phyloP scores from a whole-genome alignment of 2,113 vertebrate genomes.

The Eurystomus gularis region DNA sequence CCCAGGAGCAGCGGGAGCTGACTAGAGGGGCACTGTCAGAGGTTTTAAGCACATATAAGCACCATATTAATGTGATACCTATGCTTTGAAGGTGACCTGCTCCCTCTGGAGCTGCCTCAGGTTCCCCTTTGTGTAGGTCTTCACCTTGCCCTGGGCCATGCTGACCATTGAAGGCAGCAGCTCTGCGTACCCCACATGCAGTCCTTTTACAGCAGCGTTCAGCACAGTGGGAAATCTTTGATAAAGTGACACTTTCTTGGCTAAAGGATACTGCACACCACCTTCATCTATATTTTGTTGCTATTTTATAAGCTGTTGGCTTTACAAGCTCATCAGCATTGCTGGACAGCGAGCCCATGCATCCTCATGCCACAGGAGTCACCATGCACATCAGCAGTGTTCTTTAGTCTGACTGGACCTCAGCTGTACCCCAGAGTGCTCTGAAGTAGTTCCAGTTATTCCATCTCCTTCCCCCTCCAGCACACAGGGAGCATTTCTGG shows the following conservation, averaged over 20 bases:
- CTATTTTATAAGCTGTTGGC: neutral
- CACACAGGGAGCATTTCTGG: neutral
- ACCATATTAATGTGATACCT: accelerated
- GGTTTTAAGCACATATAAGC: neutral
- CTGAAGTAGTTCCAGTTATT: neutral
- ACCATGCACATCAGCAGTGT: neutral
- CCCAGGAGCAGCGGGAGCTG: neutral
- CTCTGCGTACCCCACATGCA: accelerated
- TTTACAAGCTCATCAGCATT: neutral
- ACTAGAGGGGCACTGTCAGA: neutral
- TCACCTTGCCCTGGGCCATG: neutral
- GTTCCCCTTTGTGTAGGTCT: accelerated
- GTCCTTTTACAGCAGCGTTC: accelerated
- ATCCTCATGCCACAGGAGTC: neutral
- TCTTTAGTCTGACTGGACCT: neutral
- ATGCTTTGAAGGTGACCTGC: neutral
- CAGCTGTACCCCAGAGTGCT: neutral
- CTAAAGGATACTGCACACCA: neutral
- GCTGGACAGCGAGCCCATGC: neutral
- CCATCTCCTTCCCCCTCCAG: neutral
- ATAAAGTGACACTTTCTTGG: neutral
- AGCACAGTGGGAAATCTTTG: neutral
- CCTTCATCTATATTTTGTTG: neutral
- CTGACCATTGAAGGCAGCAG: neutral
- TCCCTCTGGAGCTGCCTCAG: neutral